These are phyloP conservation scores for Lasioglossum lativentre DNA, from an alignment of 2,888 invertebrate species.

Conservation along the genomic window DNA sequence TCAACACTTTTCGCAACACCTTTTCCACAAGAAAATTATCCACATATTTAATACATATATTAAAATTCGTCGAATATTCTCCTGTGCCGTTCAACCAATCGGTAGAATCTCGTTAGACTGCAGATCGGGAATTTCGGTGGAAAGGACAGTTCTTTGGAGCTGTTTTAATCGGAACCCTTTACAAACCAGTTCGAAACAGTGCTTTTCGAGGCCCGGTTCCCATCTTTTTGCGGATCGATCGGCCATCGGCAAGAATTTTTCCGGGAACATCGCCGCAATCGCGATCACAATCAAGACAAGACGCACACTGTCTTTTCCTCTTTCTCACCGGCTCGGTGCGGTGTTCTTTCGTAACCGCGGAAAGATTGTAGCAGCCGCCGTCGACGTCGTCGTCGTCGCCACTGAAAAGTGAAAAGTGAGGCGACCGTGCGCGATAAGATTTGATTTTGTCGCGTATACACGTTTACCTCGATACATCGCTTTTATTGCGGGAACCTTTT, in stretches of 20 bases:
- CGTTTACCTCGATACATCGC: background rate
- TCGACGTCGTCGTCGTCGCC: background rate
- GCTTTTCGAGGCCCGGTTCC: background rate
- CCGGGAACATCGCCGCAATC: background rate
- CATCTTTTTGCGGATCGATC: slow-evolving; percentile 38
- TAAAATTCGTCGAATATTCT: no score
- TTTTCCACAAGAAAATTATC: background rate
- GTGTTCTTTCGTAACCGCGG: slow-evolving; percentile 32
- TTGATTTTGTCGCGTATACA: slow-evolving; percentile 25
- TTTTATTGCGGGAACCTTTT: slow-evolving; percentile 7
- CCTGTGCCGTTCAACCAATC: no score
- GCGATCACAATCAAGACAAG: background rate
- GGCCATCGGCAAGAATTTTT: background rate
- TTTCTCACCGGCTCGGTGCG: slow-evolving; percentile 36
- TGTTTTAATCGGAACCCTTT: background rate
- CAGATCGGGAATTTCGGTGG: background rate
- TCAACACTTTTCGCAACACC: background rate
- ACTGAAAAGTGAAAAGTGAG: slow-evolving; percentile 44
- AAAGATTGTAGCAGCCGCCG: slow-evolving; percentile 36
- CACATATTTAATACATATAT: background rate
- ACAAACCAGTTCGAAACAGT: background rate
- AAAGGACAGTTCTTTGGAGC: background rate
- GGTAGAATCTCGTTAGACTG: no score
- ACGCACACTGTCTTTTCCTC: slow-evolving; percentile 21
- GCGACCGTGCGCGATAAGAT: slow-evolving; percentile 21